Conservation (phyloP, 2,113 vertebrate genomes). For the Tragelaphus strepsiceros region DNA sequence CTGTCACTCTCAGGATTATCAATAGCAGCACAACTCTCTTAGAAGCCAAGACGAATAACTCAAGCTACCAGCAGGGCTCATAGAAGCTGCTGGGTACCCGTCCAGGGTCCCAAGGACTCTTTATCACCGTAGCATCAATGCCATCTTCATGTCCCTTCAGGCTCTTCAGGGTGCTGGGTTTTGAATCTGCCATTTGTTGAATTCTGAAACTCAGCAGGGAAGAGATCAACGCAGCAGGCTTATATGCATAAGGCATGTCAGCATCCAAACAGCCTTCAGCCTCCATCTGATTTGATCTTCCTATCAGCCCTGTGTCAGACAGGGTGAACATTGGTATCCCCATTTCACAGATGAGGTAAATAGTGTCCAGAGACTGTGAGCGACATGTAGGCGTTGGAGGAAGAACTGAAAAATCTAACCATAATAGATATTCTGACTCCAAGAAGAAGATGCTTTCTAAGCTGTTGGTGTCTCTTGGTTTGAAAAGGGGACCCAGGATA, state of each 20-base stretch:
- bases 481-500: background rate
- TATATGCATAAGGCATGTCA: accelerated
- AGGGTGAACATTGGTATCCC: background rate
- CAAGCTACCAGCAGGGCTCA: background rate
- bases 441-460: background rate
- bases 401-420: background rate
- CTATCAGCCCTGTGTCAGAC: background rate
- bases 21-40: constrained; percentile 28
- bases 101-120: background rate
- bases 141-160: background rate
- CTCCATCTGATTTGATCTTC: background rate
- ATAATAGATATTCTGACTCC: background rate
- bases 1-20: constrained; percentile 48
- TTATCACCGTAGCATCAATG: background rate
- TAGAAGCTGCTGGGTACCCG: constrained; percentile 3
- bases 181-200: background rate
- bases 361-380: background rate
- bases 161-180: background rate
- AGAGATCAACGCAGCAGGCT: background rate
- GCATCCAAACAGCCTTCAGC: background rate
- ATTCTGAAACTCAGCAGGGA: background rate
- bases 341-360: background rate
- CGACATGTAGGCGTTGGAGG: background rate
- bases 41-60: constrained; percentile 26
- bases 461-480: background rate